Evolutionary conservation across 2,888 invertebrate species (phyloP).

Genomic region (Leucozona laternaria): DNA sequence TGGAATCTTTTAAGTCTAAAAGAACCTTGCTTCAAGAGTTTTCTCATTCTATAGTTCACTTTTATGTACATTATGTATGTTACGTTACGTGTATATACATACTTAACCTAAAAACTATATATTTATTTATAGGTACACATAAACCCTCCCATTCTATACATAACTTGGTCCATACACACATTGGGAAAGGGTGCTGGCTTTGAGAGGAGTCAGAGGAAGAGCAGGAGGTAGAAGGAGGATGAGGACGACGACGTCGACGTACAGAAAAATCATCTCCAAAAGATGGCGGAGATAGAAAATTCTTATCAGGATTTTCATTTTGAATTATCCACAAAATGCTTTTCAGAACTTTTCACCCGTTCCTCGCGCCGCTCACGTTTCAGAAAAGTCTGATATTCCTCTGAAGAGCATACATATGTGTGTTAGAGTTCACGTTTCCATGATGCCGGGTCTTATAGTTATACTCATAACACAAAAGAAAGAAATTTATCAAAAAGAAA

Average conservation of each 20-base stretch:
- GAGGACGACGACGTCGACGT: constrained; percentile 20
- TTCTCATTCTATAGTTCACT: constrained; percentile 33
- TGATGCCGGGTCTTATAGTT: constrained; percentile 58
- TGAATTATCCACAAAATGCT: constrained; percentile 76
- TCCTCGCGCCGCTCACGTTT: neutral
- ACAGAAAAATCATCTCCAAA: constrained; percentile 60
- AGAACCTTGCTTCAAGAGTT: constrained; percentile 72
- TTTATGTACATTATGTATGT: neutral
- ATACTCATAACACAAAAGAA: constrained; percentile 72
- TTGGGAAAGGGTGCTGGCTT: constrained; percentile 29
- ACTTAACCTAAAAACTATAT: constrained; percentile 61
- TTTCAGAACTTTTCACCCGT: constrained; percentile 67
- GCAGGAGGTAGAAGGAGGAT: neutral
- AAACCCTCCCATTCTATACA: constrained; percentile 26
- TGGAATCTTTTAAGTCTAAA: constrained; percentile 74
- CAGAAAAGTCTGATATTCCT: constrained; percentile 10
- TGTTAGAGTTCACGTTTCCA: constrained; percentile 50
- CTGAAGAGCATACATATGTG: constrained; percentile 22
- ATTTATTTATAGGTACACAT: neutral
- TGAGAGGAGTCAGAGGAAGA: neutral
- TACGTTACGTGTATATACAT: constrained; percentile 16
- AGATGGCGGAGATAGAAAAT: constrained; percentile 72
- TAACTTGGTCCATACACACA: constrained; percentile 2
- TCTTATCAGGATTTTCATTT: constrained; percentile 75
- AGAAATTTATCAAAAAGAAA: constrained; percentile 71